Evolutionary conservation across 2,113 vertebrate species (phyloP).

Genomic region (Alectura lathami): DNA sequence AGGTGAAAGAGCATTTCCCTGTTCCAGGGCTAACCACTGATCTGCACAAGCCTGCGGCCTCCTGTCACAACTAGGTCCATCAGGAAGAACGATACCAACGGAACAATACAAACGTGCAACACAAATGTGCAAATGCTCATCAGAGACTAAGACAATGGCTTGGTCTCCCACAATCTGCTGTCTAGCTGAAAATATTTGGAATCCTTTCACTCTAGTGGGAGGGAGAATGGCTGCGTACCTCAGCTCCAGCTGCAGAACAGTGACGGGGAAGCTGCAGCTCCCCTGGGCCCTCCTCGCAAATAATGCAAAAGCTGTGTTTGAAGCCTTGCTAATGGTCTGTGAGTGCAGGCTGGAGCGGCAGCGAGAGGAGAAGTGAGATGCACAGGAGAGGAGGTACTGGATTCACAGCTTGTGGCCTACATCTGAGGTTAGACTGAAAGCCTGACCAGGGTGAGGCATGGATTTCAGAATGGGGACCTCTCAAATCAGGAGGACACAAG

Average conservation of each 20-base stretch:
- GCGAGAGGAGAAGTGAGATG: neutral
- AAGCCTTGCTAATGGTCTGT: neutral
- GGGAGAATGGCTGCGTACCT: neutral
- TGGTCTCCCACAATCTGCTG: neutral
- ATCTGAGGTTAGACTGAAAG: neutral
- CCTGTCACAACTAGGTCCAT: neutral
- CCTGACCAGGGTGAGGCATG: too few relatives aligned
- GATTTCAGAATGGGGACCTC: neutral
- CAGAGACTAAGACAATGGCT: neutral
- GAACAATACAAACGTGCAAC: neutral
- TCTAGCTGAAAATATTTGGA: neutral
- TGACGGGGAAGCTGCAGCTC: neutral
- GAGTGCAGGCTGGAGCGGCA: neutral
- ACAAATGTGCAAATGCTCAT: neutral
- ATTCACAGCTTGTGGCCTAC: neutral
- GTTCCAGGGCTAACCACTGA: neutral
- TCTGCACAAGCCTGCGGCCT: accelerated
- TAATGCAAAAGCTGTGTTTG: neutral
- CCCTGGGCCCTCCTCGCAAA: neutral
- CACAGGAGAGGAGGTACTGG: neutral
- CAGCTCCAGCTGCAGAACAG: neutral
- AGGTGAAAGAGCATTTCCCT: neutral
- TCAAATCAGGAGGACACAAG: neutral
- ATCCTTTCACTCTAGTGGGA: neutral
- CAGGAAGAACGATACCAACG: neutral